A percentile compares a stretch with the other conserved stretches of the same genome.
These are phyloP conservation scores for Thinocorus orbignyianus DNA, from an alignment of 2,113 vertebrate genomes.

Conservation along the genomic window DNA sequence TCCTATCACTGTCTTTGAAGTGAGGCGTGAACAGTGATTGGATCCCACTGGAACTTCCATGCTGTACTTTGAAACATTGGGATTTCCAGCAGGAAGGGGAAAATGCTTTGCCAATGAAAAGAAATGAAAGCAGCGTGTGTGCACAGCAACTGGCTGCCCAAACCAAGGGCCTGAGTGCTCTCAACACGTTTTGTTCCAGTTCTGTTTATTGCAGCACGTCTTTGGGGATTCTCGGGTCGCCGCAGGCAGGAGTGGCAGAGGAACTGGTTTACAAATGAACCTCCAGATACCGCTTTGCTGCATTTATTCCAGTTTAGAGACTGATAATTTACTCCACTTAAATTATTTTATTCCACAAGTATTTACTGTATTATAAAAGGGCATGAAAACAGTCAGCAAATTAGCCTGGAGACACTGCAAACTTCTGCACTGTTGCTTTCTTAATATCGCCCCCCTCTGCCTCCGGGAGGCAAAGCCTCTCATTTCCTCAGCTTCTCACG, in stretches of 20 bases:
- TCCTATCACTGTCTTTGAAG: too few relatives aligned
- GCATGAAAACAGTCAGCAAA: background rate
- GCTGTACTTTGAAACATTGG: background rate
- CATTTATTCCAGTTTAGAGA: background rate
- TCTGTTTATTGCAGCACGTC: background rate
- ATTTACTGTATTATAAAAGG: background rate
- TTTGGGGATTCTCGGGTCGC: background rate
- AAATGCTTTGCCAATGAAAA: background rate
- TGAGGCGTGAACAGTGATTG: background rate
- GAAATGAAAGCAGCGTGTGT: background rate
- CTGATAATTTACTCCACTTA: background rate
- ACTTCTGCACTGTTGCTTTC: background rate
- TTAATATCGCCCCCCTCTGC: background rate
- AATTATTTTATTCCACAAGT: background rate
- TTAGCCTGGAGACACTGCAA: background rate
- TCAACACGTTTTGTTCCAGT: rapidly evolving
- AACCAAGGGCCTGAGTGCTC: background rate
- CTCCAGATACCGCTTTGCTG: background rate
- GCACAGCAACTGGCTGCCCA: background rate
- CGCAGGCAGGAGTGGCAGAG: background rate
- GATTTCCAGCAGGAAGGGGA: background rate
- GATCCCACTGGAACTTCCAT: background rate
- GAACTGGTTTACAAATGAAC: background rate
- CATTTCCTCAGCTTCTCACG: background rate
- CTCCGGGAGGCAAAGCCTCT: background rate